phyloP scores from a whole-genome alignment of 2,113 vertebrate genomes.

The Columbina picui region DNA sequence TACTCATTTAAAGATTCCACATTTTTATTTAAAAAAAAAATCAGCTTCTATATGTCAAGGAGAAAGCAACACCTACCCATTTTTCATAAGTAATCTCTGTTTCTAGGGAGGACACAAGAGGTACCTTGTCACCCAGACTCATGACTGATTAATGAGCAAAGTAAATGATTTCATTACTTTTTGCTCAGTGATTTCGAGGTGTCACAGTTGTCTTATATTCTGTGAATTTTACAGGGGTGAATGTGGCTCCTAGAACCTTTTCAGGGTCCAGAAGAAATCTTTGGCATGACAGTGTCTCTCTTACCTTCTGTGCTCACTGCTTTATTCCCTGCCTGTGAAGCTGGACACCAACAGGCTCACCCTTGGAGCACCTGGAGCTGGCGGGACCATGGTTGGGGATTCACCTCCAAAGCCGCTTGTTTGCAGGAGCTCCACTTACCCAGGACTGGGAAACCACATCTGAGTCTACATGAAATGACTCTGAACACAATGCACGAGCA shows the following conservation, averaged over 20 bases:
- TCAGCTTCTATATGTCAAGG: neutral
- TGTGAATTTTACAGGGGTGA: neutral
- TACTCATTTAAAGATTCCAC: neutral
- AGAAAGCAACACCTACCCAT: neutral
- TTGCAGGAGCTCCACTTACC: neutral
- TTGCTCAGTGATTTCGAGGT: neutral
- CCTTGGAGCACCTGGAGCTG: neutral
- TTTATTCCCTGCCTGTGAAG: neutral
- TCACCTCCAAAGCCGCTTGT: neutral
- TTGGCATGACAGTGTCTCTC: neutral
- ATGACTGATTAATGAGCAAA: neutral
- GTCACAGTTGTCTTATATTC: accelerated
- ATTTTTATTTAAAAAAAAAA: neutral
- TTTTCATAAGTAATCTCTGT: neutral
- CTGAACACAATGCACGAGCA: neutral
- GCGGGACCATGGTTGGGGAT: neutral
- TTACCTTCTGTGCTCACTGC: neutral
- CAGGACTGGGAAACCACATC: neutral
- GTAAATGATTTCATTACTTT: neutral
- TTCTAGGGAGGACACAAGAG: neutral
- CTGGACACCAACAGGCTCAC: neutral
- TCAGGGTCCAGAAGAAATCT: neutral
- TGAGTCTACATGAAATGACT: neutral
- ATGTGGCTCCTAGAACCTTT: neutral
- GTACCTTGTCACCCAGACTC: no score